phyloP scores from a whole-genome alignment of 2,113 vertebrate species.

The Beaufortia kweichowensis region DNA sequence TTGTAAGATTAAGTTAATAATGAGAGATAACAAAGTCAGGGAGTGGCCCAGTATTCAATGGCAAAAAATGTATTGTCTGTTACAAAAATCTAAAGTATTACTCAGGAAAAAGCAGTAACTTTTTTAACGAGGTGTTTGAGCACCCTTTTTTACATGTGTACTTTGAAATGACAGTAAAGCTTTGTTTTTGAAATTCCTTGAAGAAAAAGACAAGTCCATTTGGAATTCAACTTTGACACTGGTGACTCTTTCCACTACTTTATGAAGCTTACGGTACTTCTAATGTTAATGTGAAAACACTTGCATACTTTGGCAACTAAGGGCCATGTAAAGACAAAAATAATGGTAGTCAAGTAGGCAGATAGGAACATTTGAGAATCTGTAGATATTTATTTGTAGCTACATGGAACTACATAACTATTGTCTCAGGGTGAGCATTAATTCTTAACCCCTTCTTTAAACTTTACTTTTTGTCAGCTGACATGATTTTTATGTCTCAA shows the following conservation, averaged over 20 bases:
- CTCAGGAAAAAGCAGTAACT: conserved; percentile 96
- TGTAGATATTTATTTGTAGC: conserved; percentile 47
- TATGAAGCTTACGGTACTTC: conserved; percentile 73
- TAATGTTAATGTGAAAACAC: conserved; percentile 68
- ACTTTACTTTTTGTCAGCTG: conserved; percentile 55
- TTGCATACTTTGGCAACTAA: conserved; percentile 55
- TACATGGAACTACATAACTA: conserved; percentile 36
- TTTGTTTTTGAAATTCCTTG: conserved; percentile 73
- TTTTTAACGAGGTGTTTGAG: conserved; percentile 57
- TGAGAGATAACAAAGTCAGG: conserved; percentile 83
- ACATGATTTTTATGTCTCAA: conserved; percentile 65
- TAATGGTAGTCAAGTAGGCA: background rate
- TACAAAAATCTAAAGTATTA: conserved; percentile 95
- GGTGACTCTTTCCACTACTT: conserved; percentile 56
- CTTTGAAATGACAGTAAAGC: conserved; percentile 74
- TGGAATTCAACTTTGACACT: conserved; percentile 68
- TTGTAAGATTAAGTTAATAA: conserved; percentile 84
- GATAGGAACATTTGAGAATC: conserved; percentile 16
- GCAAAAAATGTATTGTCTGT: conserved; percentile 93
- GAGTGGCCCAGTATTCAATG: conserved; percentile 95
- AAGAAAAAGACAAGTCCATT: conserved; percentile 69
- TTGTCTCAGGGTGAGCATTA: conserved; percentile 50
- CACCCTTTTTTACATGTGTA: conserved; percentile 79
- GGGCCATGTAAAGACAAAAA: conserved; percentile 49
- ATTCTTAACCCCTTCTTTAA: conserved; percentile 35